These are phyloP conservation scores for Microctonus aethiopoides DNA, from an alignment of 2,888 invertebrate species.

Conservation along the genomic window DNA sequence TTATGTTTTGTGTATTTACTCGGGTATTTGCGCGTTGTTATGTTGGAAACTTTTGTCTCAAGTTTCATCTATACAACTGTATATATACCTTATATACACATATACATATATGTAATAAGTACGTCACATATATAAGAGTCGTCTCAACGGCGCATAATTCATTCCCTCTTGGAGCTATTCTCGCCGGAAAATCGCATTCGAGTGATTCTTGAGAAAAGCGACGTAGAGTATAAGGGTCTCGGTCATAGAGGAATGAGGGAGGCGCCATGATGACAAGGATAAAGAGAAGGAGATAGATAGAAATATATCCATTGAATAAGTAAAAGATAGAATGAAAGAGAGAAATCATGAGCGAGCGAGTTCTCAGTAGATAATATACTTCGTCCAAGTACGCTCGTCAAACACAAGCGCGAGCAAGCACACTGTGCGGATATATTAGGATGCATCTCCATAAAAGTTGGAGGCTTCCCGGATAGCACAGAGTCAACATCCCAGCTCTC, in stretches of 20 bases:
- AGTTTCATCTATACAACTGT: slow-evolving; percentile 20
- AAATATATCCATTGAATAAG: neutral
- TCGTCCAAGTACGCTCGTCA: slow-evolving; percentile 64
- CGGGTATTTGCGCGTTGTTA: slow-evolving; percentile 1
- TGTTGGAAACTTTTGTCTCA: slow-evolving; percentile 4
- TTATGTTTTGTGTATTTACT: slow-evolving; percentile 18
- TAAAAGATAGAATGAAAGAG: slow-evolving; percentile 16
- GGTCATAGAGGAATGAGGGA: slow-evolving; percentile 9
- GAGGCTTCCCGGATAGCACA: slow-evolving; percentile 54
- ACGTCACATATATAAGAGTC: slow-evolving; percentile 45
- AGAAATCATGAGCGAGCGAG: slow-evolving; percentile 37
- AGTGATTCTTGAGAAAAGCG: slow-evolving; percentile 58
- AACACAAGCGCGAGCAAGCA: slow-evolving; percentile 66
- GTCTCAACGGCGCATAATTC: slow-evolving; percentile 54
- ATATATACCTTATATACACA: neutral
- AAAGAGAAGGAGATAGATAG: slow-evolving; percentile 31
- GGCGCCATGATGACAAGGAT: too few species aligned
- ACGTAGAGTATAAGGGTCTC: slow-evolving; percentile 21
- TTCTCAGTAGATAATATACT: slow-evolving; percentile 62
- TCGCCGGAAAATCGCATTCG: slow-evolving; percentile 60
- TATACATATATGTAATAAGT: slow-evolving; percentile 27
- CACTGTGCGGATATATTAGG: slow-evolving; percentile 66
- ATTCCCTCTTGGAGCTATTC: slow-evolving; percentile 47
- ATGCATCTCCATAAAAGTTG: slow-evolving; percentile 68
- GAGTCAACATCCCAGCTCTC: slow-evolving; percentile 59